Evolutionary conservation across 2,113 vertebrate species (phyloP).

Genomic region (Eretmochelys imbricata): DNA sequence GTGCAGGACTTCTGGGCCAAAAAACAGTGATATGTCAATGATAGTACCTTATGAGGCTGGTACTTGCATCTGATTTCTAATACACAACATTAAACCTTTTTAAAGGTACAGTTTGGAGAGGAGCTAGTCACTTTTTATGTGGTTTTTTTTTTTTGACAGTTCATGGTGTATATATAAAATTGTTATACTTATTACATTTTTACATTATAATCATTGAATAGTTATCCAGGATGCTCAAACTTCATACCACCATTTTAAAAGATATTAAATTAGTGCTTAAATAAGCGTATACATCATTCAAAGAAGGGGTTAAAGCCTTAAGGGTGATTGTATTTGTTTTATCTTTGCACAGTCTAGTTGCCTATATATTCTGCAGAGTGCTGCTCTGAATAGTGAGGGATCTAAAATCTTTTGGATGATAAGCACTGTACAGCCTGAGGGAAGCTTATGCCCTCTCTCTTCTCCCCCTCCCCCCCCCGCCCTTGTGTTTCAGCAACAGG

Average conservation of each 20-base stretch:
- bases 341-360: not conserved
- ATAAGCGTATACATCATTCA: not conserved
- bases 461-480: rapidly evolving
- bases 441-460: not conserved
- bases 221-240: not conserved
- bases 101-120: not conserved
- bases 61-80: not conserved
- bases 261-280: not conserved
- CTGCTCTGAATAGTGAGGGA: not conserved
- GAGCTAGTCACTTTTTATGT: not conserved
- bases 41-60: not conserved
- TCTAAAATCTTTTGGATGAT: not conserved
- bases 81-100: not conserved
- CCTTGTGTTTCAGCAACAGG: not conserved
- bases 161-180: not conserved
- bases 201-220: no score
- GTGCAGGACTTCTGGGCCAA: not conserved
- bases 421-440: not conserved
- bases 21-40: not conserved
- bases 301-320: not conserved
- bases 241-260: not conserved
- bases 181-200: no score
- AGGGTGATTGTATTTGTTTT: not conserved
- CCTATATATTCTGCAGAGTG: not conserved
- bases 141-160: not conserved